phyloP scores from a whole-genome alignment of 2,113 vertebrate species.

The Machaerirhynchus nigripectus region DNA sequence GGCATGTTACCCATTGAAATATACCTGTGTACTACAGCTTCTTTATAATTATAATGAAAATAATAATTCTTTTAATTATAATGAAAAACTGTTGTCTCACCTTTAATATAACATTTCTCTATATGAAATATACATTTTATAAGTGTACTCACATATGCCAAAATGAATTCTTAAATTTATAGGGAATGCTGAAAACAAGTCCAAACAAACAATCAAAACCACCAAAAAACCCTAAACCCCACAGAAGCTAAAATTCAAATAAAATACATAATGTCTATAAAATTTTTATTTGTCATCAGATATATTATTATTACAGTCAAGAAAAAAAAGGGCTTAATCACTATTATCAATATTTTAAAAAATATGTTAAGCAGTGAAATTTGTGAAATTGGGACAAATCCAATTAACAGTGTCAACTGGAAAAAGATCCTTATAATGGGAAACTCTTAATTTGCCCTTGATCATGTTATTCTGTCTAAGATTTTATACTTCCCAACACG shows the following conservation, averaged over 20 bases:
- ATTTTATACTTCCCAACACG: neutral
- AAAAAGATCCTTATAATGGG: neutral
- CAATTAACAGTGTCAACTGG: neutral
- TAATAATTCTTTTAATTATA: neutral
- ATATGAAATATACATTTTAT: neutral
- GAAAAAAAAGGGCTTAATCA: rapidly evolving
- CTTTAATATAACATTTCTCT: neutral
- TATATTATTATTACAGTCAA: neutral
- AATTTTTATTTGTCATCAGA: neutral
- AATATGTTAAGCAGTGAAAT: neutral
- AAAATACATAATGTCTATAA: neutral
- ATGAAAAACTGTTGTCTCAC: neutral
- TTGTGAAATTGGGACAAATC: neutral
- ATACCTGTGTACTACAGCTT: neutral
- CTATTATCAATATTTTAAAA: neutral
- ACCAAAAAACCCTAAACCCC: no score
- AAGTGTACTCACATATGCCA: neutral
- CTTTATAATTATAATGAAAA: no score
- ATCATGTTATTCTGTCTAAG: neutral
- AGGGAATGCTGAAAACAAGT: neutral
- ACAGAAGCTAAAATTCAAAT: neutral
- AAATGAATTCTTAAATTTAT: neutral
- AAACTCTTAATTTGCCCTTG: neutral
- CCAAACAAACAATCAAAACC: neutral
- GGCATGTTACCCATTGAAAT: neutral